Evolutionary conservation across 2,888 invertebrate species (phyloP), one percentile per base, ranked within the genome.

Genomic region (Drosophila subquinaria): DNA sequence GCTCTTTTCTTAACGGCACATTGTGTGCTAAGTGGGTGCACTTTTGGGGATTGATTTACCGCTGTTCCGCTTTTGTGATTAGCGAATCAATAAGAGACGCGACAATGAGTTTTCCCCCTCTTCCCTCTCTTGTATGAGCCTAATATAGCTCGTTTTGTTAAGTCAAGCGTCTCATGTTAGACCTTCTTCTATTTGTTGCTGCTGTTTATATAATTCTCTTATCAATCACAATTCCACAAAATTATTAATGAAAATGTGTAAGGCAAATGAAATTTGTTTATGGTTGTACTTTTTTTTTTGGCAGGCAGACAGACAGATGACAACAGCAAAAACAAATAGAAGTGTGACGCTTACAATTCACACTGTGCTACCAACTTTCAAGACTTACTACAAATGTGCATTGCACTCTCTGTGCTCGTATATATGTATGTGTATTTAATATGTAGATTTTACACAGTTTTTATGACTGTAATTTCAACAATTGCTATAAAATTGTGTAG

Each of bases 281-380:
- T 59, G 10, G 23, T 23, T 17, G n/a, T n/a, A 20, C 0, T 73
- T 70, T 11, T 48, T 40, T 53, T 68, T 73, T 78, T 68, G 75
- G 69, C 69, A 59, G 53, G 17, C 55, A 67, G 45, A 62, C 62
- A 42, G 62, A 75, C 52, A 47, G 64, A 76, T 76, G 80, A 79
- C 80, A 76, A 43, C 65, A 76, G 56, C 76, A 70, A 61, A 71
- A 66, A 57, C 61, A 78, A 76, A 79, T 76, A 76, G 36, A 56
- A 40, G 36, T 52, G 27, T 79, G 76, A 76, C 79, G 75, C 48
- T 63, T 30, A 55, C 62, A 33, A 33, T 42, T 47, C 51, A 79
- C 76, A 76, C 76, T 63, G 30, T 23, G 33, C 76, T 57, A 60
- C 76, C 69, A 60, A 23, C 15, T 30, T 42, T 11, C 15, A 43